Percentiles rank a stretch among this genome's conserved stretches.
phyloP scores from a whole-genome alignment of 2,888 invertebrate species.

The Apamea anceps region DNA sequence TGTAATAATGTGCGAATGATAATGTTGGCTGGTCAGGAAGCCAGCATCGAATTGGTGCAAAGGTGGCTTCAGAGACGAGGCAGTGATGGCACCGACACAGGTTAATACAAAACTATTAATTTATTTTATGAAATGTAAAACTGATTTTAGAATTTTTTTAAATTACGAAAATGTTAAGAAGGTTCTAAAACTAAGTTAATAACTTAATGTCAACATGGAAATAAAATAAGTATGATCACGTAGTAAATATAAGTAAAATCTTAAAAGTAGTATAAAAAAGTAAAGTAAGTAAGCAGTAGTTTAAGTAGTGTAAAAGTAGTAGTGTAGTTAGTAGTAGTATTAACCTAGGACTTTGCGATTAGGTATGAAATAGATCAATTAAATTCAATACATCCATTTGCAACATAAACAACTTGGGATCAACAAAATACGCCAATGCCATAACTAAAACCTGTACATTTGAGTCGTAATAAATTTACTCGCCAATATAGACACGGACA shows the following conservation, averaged over 20 bases:
- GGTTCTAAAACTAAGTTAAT: not conserved
- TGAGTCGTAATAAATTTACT: not conserved
- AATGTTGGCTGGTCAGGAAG: constrained; percentile 88
- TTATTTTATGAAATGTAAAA: not conserved
- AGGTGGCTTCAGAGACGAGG: constrained; percentile 84
- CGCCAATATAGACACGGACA: not conserved
- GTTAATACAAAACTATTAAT: constrained; percentile 63
- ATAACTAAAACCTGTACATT: constrained; percentile 16
- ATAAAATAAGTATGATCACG: not conserved
- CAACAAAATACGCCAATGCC: not conserved
- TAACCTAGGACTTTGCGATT: not conserved
- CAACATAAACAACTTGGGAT: not conserved
- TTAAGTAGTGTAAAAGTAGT: no score
- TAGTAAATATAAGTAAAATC: not conserved
- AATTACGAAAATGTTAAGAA: not conserved
- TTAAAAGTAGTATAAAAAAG: no score
- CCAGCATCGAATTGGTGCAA: constrained; percentile 87
- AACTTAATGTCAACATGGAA: not conserved
- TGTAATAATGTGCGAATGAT: constrained; percentile 80
- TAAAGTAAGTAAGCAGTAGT: no score
- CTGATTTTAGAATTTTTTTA: not conserved
- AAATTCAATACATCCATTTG: not conserved
- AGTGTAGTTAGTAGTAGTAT: no score
- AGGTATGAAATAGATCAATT: not conserved
- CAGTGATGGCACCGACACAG: constrained; percentile 84